These are phyloP conservation scores for Lepidochitona cinerea DNA, from an alignment of 2,888 invertebrate species.

Conservation along the genomic window DNA sequence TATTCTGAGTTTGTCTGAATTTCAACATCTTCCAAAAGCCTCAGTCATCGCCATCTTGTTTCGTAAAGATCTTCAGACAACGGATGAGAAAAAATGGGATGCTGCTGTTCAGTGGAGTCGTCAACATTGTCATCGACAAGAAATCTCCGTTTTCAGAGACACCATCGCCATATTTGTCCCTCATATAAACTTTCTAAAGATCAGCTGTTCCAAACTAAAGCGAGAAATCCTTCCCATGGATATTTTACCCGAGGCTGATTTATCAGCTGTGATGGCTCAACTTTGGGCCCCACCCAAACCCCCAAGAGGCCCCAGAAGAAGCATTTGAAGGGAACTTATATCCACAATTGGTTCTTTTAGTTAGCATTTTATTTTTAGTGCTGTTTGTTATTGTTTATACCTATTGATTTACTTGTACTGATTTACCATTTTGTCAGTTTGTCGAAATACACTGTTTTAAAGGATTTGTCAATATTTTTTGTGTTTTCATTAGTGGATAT, in stretches of 20 bases:
- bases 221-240: not conserved
- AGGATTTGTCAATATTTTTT: too few relatives aligned
- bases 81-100: not conserved
- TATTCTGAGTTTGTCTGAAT: not conserved
- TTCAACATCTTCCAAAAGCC: not conserved
- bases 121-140: not conserved
- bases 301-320: too few relatives aligned
- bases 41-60: not conserved
- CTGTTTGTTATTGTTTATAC: too few relatives aligned
- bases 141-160: not conserved
- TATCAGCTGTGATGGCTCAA: not conserved
- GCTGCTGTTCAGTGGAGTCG: constrained; percentile 4
- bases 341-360: too few relatives aligned
- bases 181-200: not conserved
- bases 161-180: not conserved
- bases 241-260: not conserved
- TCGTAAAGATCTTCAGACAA: not conserved
- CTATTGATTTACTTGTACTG: too few relatives aligned
- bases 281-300: not conserved
- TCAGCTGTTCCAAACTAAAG: not conserved
- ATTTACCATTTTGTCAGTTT: too few relatives aligned
- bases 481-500: too few relatives aligned
- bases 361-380: too few relatives aligned
- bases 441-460: too few relatives aligned
- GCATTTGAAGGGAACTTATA: too few relatives aligned